Evolutionary conservation across 2,888 invertebrate genomes (phyloP).

Genomic region (Zygaena filipendulae): DNA sequence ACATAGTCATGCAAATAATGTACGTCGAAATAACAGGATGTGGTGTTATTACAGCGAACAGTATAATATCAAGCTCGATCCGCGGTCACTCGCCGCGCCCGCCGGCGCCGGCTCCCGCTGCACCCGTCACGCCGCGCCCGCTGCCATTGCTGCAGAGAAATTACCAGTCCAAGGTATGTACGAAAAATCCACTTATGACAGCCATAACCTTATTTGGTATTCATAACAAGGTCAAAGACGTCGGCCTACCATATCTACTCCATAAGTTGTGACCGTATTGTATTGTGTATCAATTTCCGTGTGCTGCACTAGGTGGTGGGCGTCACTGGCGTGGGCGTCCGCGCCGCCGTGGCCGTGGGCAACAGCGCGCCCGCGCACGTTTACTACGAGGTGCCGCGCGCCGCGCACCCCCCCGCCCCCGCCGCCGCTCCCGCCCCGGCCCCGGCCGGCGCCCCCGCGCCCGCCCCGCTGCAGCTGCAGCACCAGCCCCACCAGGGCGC

Average conservation of each 20-base stretch:
- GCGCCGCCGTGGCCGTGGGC: conserved; percentile 45
- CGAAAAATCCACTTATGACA: too few species aligned
- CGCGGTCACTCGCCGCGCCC: conserved; percentile 30
- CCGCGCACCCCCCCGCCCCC: conserved; percentile 16
- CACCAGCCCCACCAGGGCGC: conserved; percentile 18
- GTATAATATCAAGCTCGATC: conserved; percentile 39
- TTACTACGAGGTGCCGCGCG: conserved; percentile 53
- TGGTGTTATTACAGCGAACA: conserved; percentile 29
- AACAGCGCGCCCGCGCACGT: conserved; percentile 56
- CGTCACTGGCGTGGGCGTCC: conserved; percentile 43
- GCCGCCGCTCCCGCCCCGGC: conserved; percentile 17
- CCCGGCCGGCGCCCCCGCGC: conserved; percentile 38
- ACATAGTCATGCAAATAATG: too few species aligned
- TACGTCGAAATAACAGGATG: too few species aligned
- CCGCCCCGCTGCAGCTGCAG: conserved; percentile 48
- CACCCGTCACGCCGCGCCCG: conserved; percentile 37
- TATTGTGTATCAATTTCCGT: too few species aligned
- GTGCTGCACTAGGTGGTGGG: conserved; percentile 55
- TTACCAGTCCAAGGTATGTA: conserved; percentile 59
- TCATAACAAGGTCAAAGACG: too few species aligned
- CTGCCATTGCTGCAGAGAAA: conserved; percentile 54
- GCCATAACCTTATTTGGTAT: not conserved
- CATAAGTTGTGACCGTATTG: too few species aligned
- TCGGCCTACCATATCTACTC: too few species aligned
- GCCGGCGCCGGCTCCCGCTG: conserved; percentile 29